Evolutionary conservation across 1,140 invertebrate genomes (phyloP).

Genomic region (Leptonema lineaticorne): DNA sequence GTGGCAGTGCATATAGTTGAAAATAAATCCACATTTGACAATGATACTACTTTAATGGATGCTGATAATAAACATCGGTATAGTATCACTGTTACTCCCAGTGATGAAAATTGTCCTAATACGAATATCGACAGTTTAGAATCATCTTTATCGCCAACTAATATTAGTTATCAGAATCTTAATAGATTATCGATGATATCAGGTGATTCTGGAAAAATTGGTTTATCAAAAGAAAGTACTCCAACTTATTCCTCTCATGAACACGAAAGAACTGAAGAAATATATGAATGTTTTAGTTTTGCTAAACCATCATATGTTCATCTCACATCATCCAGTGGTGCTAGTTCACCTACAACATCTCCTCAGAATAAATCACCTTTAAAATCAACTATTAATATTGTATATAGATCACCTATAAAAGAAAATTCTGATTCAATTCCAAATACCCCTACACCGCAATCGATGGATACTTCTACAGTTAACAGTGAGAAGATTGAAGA

Average conservation of each 20-base stretch:
- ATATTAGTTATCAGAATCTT: conserved; percentile 55
- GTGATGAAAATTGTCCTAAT: conserved; percentile 34
- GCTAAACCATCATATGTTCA: conserved; percentile 53
- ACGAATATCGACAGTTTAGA: conserved; percentile 34
- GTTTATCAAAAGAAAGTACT: conserved; percentile 55
- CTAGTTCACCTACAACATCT: conserved; percentile 51
- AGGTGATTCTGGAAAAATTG: conserved; percentile 47
- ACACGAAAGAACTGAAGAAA: conserved; percentile 53
- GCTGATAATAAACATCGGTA: conserved; percentile 26
- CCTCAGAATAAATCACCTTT: conserved; percentile 51
- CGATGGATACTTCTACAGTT: conserved; percentile 41
- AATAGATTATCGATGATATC: conserved; percentile 53
- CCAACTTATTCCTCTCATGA: conserved; percentile 60
- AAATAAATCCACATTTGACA: background rate
- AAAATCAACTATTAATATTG: conserved; percentile 70
- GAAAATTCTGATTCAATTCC: conserved; percentile 43
- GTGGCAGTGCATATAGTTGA: background rate
- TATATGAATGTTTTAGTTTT: conserved; percentile 53
- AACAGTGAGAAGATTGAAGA: conserved; percentile 44
- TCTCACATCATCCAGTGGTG: conserved; percentile 51
- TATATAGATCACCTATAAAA: conserved; percentile 60
- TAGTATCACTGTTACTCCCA: conserved; percentile 35
- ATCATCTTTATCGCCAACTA: conserved; percentile 46
- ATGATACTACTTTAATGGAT: background rate
- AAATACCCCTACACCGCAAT: conserved; percentile 38